phyloP scores from a whole-genome alignment of 2,113 vertebrate genomes.

The Catharus minimus region DNA sequence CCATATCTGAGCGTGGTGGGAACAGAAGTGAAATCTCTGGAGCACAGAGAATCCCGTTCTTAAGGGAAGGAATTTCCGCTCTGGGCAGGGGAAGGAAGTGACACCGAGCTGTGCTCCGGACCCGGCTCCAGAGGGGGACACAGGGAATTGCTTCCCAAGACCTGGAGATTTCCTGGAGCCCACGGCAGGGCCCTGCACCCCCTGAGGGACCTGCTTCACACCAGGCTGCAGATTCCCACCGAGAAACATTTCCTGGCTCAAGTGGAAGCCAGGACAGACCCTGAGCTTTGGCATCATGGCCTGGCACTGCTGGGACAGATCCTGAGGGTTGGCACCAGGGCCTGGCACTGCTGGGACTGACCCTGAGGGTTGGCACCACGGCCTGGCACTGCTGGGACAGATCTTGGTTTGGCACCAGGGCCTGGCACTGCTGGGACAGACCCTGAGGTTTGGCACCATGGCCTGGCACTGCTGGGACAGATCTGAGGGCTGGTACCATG shows the following conservation, averaged over 20 bases:
- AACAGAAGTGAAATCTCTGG: neutral
- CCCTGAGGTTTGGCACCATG: too few relatives aligned
- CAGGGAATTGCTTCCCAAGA: neutral
- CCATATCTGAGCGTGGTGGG: accelerated
- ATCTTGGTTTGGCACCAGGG: too few relatives aligned
- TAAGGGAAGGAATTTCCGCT: slow-evolving; percentile 13
- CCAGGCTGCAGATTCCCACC: neutral
- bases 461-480: too few relatives aligned
- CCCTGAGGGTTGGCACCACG: too few relatives aligned
- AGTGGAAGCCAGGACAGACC: accelerated
- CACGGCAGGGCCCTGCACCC: accelerated
- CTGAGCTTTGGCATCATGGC: too few relatives aligned
- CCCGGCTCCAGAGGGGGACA: neutral
- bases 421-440: too few relatives aligned
- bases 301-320: too few relatives aligned
- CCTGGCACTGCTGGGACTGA: too few relatives aligned
- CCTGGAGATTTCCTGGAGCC: neutral
- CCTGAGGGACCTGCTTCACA: accelerated
- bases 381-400: too few relatives aligned
- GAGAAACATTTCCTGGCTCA: neutral
- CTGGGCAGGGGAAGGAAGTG: neutral
- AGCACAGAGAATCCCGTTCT: neutral
- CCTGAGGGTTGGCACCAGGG: too few relatives aligned
- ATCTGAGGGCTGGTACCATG: too few relatives aligned
- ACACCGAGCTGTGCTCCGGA: accelerated